Evolutionary conservation across 2,113 vertebrate genomes (phyloP).

Genomic region (Orycteropus afer): DNA sequence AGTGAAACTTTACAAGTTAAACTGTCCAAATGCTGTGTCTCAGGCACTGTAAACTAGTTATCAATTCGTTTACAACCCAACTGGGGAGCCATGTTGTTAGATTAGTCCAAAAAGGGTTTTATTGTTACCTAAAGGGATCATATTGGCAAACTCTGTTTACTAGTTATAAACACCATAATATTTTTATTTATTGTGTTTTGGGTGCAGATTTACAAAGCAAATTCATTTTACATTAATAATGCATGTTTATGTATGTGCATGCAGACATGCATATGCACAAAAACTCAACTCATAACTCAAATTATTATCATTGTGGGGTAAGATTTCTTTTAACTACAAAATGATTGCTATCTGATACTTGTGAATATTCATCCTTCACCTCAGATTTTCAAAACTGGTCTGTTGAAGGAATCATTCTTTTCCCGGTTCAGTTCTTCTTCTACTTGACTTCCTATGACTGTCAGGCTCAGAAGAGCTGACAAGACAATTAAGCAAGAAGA

Average conservation of each 20-base stretch:
- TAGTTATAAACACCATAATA: constrained; percentile 28
- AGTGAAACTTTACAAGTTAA: constrained; percentile 47
- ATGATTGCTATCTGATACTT: background rate
- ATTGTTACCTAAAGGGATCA: constrained; percentile 9
- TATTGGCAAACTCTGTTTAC: constrained; percentile 53
- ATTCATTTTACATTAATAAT: no score
- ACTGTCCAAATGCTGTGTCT: constrained; percentile 58
- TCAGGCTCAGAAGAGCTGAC: background rate
- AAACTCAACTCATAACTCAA: background rate
- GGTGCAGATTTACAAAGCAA: no score
- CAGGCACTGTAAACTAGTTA: constrained; percentile 62
- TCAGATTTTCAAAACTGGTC: constrained; percentile 2
- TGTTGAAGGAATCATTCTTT: constrained; percentile 15
- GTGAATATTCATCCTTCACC: background rate
- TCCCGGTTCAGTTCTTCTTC: background rate
- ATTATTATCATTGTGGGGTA: background rate
- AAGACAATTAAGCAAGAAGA: constrained; percentile 40
- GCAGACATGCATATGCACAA: background rate
- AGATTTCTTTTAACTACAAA: constrained; percentile 15
- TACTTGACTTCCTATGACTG: background rate
- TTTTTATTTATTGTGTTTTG: no score
- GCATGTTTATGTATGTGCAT: background rate
- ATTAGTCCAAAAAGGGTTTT: constrained; percentile 27
- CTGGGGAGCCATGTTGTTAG: constrained; percentile 45
- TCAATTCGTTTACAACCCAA: constrained; percentile 56